Conservation (phyloP, 2,888 invertebrate species). For the Orchesellides sinensis region DNA sequence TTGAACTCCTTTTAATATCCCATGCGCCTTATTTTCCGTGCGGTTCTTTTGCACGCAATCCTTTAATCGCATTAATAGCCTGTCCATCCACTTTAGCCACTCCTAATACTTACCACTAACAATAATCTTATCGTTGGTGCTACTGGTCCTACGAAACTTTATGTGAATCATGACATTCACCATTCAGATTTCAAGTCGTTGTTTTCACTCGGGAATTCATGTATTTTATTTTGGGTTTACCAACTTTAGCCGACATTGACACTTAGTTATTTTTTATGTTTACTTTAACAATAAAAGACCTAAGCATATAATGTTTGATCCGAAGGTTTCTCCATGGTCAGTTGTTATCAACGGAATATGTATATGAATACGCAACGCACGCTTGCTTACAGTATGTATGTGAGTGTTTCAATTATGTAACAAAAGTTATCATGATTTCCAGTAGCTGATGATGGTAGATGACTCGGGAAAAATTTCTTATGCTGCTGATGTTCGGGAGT, state of each 20-base stretch:
- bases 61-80: conserved; percentile 74
- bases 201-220: background rate
- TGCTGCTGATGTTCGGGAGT: too few species aligned
- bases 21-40: background rate
- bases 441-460: too few species aligned
- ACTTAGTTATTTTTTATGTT: conserved; percentile 11
- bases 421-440: too few species aligned
- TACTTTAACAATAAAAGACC: too few species aligned
- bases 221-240: background rate
- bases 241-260: conserved; percentile 15
- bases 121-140: background rate
- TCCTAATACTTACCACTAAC: background rate
- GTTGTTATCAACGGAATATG: too few species aligned
- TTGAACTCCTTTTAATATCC: background rate
- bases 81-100: conserved; percentile 57
- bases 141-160: background rate
- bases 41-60: conserved; percentile 68
- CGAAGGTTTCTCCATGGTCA: too few species aligned
- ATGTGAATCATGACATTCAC: background rate
- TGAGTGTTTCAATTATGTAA: too few species aligned
- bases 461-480: too few species aligned
- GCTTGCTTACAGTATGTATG: too few species aligned
- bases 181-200: background rate
- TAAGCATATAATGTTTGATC: too few species aligned
- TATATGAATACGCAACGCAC: too few species aligned